These are phyloP conservation scores for Agriopis marginaria DNA, from an alignment of 2,888 invertebrate species.

Conservation along the genomic window DNA sequence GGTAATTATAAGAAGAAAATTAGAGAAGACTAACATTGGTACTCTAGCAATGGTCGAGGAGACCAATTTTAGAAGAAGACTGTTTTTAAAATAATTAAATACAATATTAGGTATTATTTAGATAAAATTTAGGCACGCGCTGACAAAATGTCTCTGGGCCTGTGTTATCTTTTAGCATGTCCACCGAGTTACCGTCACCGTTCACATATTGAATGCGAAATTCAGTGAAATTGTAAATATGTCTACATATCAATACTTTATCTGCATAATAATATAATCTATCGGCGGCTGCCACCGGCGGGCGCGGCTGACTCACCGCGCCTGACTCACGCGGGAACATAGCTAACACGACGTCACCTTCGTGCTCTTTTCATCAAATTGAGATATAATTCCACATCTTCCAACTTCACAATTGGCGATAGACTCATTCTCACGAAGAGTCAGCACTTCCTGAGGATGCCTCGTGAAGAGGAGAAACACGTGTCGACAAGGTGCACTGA, in stretches of 20 bases:
- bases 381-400: neutral
- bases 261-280: neutral
- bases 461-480: too few relatives aligned
- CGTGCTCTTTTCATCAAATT: neutral
- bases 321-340: neutral
- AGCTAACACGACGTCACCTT: neutral
- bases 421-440: too few relatives aligned
- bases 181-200: neutral
- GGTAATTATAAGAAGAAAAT: too few relatives aligned
- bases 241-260: slow-evolving; percentile 1
- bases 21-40: too few relatives aligned
- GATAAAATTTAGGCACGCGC: neutral
- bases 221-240: neutral
- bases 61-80: too few relatives aligned
- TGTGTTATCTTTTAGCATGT: neutral
- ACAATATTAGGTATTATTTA: too few relatives aligned
- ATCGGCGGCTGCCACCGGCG: neutral
- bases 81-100: too few relatives aligned
- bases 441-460: too few relatives aligned
- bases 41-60: too few relatives aligned
- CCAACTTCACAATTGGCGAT: neutral
- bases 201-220: too few relatives aligned
- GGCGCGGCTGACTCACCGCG: neutral
- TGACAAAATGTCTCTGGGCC: neutral
- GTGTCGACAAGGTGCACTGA: too few relatives aligned